Percentiles rank a stretch among this genome's conserved stretches.
These are phyloP conservation scores for Mya arenaria DNA, from an alignment of 1,140 invertebrate species.

Conservation along the genomic window DNA sequence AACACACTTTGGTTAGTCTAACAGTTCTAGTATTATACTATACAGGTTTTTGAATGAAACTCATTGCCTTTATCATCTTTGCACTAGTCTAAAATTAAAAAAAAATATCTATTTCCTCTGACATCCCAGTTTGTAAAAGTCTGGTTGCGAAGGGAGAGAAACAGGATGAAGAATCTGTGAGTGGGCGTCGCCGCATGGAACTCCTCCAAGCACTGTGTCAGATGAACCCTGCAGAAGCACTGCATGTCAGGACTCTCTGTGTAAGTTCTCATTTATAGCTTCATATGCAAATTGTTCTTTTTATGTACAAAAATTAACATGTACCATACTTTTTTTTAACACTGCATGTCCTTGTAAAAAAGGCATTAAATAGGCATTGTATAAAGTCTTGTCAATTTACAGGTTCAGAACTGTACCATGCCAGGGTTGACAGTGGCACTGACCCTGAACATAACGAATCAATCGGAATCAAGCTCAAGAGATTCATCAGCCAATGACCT, in stretches of 20 bases:
- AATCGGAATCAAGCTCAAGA: constrained; percentile 18
- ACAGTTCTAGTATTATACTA: too few relatives aligned
- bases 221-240: constrained; percentile 93
- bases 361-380: too few relatives aligned
- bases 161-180: constrained; percentile 89
- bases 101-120: constrained; percentile 30
- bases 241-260: constrained; percentile 87
- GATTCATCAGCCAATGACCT: constrained; percentile 81
- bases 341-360: background rate
- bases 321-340: background rate
- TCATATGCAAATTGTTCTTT: too few relatives aligned
- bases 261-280: constrained; percentile 67
- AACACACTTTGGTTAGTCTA: too few relatives aligned
- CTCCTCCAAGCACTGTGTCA: constrained; percentile 91
- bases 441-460: constrained; percentile 84
- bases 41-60: too few relatives aligned
- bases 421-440: constrained; percentile 92
- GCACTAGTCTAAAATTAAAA: too few relatives aligned
- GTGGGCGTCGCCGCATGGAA: constrained; percentile 86
- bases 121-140: constrained; percentile 88
- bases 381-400: too few relatives aligned
- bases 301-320: background rate
- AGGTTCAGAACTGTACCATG: constrained; percentile 92
- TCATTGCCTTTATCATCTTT: too few relatives aligned
- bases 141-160: constrained; percentile 94